phyloP scores from a whole-genome alignment of 35 echinoderm and acorn worm genomes.

The Apostichopus japonicus region DNA sequence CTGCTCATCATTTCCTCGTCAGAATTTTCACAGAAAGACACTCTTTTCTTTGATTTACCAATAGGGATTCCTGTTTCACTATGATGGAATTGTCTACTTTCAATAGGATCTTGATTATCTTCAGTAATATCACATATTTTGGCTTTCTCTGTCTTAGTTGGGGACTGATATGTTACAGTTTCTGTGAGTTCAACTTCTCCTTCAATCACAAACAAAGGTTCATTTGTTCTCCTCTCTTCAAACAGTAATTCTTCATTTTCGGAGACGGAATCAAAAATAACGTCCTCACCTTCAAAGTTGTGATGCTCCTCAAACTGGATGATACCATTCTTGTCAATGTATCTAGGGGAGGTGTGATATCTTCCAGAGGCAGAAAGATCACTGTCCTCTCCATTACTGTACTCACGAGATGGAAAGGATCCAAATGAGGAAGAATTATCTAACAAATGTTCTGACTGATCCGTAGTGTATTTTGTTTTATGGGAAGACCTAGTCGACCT shows the following conservation, averaged over 20 bases:
- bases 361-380: neutral
- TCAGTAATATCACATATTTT: neutral
- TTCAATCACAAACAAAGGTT: conserved; percentile 3
- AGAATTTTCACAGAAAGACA: conserved; percentile 33
- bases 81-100: neutral
- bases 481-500: neutral
- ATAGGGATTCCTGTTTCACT: neutral
- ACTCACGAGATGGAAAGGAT: neutral
- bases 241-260: neutral
- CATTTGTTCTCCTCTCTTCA: neutral
- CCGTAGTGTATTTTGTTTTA: neutral
- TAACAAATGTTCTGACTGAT: too few relatives aligned
- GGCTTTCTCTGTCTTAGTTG: neutral
- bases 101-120: neutral
- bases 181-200: conserved; percentile 25
- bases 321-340: neutral
- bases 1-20: neutral
- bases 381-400: neutral
- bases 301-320: too few relatives aligned
- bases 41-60: conserved; percentile 30
- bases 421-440: too few relatives aligned
- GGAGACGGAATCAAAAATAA: too few relatives aligned
- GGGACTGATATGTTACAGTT: neutral
- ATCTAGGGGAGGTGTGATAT: neutral
- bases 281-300: too few relatives aligned